Conservation (phyloP, 2,113 vertebrate species). For the Salvelinus alpinus region DNA sequence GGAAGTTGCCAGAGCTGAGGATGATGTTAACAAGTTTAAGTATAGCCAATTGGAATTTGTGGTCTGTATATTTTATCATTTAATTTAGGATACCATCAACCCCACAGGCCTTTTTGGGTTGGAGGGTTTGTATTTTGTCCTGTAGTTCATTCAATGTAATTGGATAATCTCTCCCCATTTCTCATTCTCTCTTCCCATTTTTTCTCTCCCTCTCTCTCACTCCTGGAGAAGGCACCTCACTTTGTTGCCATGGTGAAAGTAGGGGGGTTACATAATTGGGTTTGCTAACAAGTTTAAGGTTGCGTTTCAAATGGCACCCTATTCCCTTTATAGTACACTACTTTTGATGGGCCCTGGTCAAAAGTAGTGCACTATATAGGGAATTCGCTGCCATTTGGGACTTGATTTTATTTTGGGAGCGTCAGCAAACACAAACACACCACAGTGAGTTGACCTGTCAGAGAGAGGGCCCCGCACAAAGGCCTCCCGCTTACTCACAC, state of each 20-base stretch:
- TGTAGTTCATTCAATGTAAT: not conserved
- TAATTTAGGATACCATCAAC: no score
- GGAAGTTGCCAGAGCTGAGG: no score
- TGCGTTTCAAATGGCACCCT: no score
- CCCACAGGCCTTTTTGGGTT: no score
- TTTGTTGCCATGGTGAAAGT: constrained; percentile 29
- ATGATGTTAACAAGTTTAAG: no score
- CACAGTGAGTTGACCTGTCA: not conserved
- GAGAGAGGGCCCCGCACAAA: not conserved
- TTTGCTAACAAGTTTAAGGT: constrained; percentile 15
- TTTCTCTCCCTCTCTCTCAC: constrained; percentile 1
- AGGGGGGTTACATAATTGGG: constrained; percentile 23
- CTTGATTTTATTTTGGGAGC: constrained; percentile 22
- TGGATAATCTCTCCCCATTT: not conserved
- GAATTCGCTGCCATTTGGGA: not conserved
- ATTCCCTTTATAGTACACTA: no score
- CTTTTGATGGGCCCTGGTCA: no score
- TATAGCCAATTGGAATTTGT: no score
- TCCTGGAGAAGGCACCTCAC: not conserved
- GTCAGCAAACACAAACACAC: constrained; percentile 27
- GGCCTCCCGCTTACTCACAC: not conserved
- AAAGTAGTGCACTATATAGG: no score
- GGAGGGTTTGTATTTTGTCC: no score
- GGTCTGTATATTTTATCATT: no score
- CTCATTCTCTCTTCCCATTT: not conserved